A percentile compares a stretch with the other conserved stretches of the same genome.
Evolutionary conservation across 2,797 vertebrate species (phyloP).

Genomic region (Coluber constrictor): DNA sequence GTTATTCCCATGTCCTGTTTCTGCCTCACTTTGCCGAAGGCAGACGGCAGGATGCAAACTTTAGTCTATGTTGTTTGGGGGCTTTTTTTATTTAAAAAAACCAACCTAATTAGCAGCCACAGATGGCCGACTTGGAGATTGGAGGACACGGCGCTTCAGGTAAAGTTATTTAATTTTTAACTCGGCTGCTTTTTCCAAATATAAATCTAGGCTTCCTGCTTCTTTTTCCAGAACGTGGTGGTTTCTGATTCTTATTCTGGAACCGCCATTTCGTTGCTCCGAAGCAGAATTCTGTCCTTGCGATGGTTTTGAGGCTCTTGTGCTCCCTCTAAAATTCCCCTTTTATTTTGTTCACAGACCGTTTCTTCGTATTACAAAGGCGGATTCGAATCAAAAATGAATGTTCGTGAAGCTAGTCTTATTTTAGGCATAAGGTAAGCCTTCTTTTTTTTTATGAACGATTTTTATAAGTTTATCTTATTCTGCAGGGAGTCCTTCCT

Average conservation of each 20-base stretch:
- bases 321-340: slow-evolving; percentile 55
- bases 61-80: not conserved
- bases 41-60: slow-evolving; percentile 9
- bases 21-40: not conserved
- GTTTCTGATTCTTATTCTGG: not conserved
- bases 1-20: too few species aligned
- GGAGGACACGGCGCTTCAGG: not conserved
- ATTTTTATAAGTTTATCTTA: too few species aligned
- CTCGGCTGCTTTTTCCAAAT: not conserved
- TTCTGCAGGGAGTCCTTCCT: too few species aligned
- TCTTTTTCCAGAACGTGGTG: not conserved
- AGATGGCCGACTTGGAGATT: not conserved
- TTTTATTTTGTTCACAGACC: slow-evolving; percentile 57
- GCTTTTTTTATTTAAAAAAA: not conserved
- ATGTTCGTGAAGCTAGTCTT: slow-evolving; percentile 75
- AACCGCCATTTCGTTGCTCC: not conserved
- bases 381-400: slow-evolving; percentile 81
- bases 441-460: not conserved
- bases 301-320: slow-evolving; percentile 31
- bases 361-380: slow-evolving; percentile 78
- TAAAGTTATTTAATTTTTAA: not conserved
- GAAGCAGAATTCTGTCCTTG: slow-evolving; percentile 29
- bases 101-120: not conserved
- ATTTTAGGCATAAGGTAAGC: slow-evolving; percentile 79
- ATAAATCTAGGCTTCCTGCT: not conserved